Evolutionary conservation across 2,113 vertebrate species (phyloP), one percentile per base, ranked within the genome.

Genomic region (Datnioides undecimradiatus): DNA sequence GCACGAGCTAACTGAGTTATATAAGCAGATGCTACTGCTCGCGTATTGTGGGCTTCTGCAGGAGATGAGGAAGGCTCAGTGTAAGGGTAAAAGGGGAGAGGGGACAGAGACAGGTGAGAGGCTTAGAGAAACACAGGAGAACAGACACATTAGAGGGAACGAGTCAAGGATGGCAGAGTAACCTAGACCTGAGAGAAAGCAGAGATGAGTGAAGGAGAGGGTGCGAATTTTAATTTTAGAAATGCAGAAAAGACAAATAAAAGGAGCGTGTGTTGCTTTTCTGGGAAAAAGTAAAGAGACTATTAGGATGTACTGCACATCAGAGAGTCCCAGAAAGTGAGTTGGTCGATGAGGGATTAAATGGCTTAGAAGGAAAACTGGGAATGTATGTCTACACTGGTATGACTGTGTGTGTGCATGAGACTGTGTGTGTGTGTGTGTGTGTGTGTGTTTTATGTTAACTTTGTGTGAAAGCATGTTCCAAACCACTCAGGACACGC

Each of bases 1-100:
- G 90, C 90, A 92, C 88, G 92, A 84, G 82, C 88, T 92, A 94
- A 93, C 87, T 40, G 85, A 89, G 91, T 95, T 95, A 93, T 91
- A 93, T 94, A 94, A 95, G 92, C 90, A 92, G 83, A 92, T 86
- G 82, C 87, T 88, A 88, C 92, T 88, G 82, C 80, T 59, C 34
- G 81, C 82, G 85, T 78, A 77, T 87, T 89, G 72, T 84, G 70
- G 78, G 92, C 85, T 82, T 76, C 67, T 85, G 87, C 83, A 82
- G 72, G 86, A 93, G 88, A 90, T 64, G 80, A 90, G 63, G 82
- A 76, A 85, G 78, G 78, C 74, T 87, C 70, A 80, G 75, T 80
- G 82, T 90, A 87, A 84, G 62, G 78, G n/a, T n/a, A n/a, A n/a
- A 84, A 66, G 38, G 79, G 66, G 72, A 70, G 73, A 82, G 55